Evolutionary conservation across 2,888 invertebrate genomes (phyloP).

Genomic region (Tetanocera ferruginea): DNA sequence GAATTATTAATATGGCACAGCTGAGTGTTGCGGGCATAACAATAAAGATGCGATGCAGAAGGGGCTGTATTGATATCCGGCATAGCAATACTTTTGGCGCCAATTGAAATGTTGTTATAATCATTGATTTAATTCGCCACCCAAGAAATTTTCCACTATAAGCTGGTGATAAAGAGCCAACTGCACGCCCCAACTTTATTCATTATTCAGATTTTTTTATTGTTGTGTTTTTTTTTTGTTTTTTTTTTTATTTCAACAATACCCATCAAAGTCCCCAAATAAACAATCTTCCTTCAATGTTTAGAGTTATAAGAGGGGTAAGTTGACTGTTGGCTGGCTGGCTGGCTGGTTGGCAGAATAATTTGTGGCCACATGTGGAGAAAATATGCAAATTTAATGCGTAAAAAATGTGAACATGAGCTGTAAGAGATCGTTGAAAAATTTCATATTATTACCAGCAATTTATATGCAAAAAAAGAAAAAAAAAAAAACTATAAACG

Average conservation of each 20-base stretch:
- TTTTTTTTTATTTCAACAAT: neutral
- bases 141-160: neutral
- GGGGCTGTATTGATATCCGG: no score
- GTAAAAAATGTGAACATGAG: conserved; percentile 39
- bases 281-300: neutral
- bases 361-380: neutral
- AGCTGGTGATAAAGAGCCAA: neutral
- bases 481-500: conserved; percentile 41
- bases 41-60: no score
- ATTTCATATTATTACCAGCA: conserved; percentile 46
- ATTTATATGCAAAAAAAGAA: conserved; percentile 45
- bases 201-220: neutral
- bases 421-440: conserved; percentile 14
- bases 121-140: conserved; percentile 18
- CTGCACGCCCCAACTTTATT: neutral
- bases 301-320: neutral
- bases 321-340: neutral
- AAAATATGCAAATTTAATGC: conserved; percentile 40
- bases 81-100: no score
- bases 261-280: neutral
- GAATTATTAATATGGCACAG: no score
- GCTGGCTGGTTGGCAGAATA: neutral
- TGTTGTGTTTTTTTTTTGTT: neutral
- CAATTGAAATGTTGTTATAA: conserved; percentile 9
- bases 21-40: no score